Evolutionary conservation across 2,797 vertebrate genomes (phyloP).

Genomic region (Leptatherina wallacei): DNA sequence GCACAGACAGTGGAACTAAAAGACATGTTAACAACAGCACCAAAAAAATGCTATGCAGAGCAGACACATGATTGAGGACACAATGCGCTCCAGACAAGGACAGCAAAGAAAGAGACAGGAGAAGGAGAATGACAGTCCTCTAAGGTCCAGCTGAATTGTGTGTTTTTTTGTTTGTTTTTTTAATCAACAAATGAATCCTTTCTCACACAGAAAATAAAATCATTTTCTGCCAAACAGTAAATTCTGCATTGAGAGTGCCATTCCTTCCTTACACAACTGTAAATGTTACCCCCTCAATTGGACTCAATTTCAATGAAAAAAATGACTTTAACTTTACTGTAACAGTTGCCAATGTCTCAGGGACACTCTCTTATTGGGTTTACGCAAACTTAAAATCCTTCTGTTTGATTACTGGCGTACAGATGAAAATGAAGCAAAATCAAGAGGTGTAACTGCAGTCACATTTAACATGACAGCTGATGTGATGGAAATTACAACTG

Average conservation of each 20-base stretch:
- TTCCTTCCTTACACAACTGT: constrained; percentile 42
- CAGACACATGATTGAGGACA: constrained; percentile 65
- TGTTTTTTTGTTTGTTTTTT: constrained; percentile 10
- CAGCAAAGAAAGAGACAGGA: constrained; percentile 50
- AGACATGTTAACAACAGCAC: constrained; percentile 50
- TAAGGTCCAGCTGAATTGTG: constrained; percentile 17
- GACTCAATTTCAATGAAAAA: constrained; percentile 43
- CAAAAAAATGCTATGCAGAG: constrained; percentile 51
- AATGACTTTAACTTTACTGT: constrained; percentile 40
- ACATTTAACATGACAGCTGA: constrained; percentile 50
- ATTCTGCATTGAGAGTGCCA: constrained; percentile 59
- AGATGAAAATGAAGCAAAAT: constrained; percentile 35
- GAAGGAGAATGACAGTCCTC: constrained; percentile 36
- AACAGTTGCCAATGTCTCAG: constrained; percentile 36
- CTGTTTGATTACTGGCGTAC: constrained; percentile 48
- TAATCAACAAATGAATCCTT: constrained; percentile 28
- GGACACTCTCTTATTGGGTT: constrained; percentile 41
- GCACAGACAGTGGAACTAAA: constrained; percentile 47
- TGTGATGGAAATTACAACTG: constrained; percentile 36
- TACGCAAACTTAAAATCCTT: constrained; percentile 34
- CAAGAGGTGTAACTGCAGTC: constrained; percentile 26
- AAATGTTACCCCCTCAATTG: constrained; percentile 24
- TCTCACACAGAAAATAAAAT: constrained; percentile 7
- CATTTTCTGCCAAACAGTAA: constrained; percentile 17
- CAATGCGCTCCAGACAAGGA: constrained; percentile 59